Conservation (phyloP, 2,113 vertebrate genomes). For the Neolamprologus kungweensis region DNA sequence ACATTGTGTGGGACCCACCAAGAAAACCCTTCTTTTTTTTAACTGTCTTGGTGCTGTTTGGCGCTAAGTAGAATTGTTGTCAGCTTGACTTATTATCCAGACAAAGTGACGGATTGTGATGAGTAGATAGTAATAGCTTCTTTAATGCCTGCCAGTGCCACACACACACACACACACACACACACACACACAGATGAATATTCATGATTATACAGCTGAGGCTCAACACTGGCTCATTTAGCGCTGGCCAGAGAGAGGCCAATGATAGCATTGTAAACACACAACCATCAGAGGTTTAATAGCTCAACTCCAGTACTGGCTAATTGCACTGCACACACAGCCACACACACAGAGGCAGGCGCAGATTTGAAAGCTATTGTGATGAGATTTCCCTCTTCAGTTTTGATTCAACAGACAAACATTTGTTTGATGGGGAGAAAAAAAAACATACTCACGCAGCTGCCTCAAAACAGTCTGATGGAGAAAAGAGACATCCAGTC, state of each 20-base stretch:
- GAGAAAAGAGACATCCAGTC: conserved; percentile 19
- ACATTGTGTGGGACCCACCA: not conserved
- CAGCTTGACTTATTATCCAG: conserved; percentile 46
- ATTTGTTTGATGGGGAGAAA: conserved; percentile 1
- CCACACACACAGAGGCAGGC: not conserved
- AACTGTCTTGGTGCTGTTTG: conserved; percentile 3
- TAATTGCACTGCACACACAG: conserved; percentile 42
- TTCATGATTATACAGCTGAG: conserved; percentile 58
- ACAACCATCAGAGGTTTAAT: conserved; percentile 47
- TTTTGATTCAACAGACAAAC: conserved; percentile 35
- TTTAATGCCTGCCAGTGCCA: conserved; percentile 33
- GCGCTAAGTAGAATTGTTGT: conserved; percentile 32
- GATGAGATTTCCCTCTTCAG: conserved; percentile 11
- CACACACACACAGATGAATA: conserved; percentile 54
- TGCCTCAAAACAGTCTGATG: not conserved
- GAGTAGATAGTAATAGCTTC: conserved; percentile 45
- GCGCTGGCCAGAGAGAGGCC: conserved; percentile 43
- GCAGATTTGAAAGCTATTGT: conserved; percentile 6
- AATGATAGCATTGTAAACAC: conserved; percentile 53
- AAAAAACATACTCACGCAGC: conserved; percentile 1
- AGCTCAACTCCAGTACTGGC: conserved; percentile 38
- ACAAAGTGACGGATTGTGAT: conserved; percentile 47
- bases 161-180: conserved; percentile 29
- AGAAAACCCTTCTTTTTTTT: not conserved
- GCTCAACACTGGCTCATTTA: conserved; percentile 59